Evolutionary conservation across 2,113 vertebrate species (phyloP).

Genomic region (Trichomycterus rosablanca): DNA sequence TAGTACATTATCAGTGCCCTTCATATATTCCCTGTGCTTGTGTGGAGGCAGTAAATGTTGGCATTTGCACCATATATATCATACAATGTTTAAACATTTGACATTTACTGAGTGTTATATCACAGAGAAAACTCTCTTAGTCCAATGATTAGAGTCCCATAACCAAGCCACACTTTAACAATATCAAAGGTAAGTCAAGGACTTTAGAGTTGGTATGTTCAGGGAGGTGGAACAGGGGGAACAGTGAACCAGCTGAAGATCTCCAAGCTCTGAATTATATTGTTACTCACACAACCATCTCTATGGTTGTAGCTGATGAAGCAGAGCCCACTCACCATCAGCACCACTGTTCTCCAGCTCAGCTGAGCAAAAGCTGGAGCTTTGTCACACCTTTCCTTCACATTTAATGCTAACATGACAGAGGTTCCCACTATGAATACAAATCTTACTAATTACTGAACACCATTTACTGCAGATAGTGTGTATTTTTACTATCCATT

Average conservation of each 20-base stretch:
- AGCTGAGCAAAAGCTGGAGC: constrained; percentile 58
- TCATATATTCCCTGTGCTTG: neutral
- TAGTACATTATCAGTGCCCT: neutral
- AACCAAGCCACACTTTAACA: neutral
- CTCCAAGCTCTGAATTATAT: neutral
- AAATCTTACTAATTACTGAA: constrained; percentile 49
- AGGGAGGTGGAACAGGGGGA: neutral
- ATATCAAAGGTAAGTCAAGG: neutral
- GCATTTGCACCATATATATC: constrained; percentile 14
- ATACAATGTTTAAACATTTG: neutral
- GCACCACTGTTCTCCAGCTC: constrained; percentile 57
- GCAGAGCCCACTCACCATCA: constrained; percentile 61
- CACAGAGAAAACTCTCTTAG: too few species aligned
- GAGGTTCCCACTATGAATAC: constrained; percentile 73
- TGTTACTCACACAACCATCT: constrained; percentile 57
- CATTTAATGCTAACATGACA: constrained; percentile 65
- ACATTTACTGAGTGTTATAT: constrained; percentile 9
- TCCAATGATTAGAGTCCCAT: neutral
- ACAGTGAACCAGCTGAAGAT: neutral
- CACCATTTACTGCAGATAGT: neutral
- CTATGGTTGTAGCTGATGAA: constrained; percentile 70
- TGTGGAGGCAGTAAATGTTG: neutral
- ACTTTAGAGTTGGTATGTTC: neutral
- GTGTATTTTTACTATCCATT: neutral
- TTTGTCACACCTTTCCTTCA: constrained; percentile 55